These are phyloP conservation scores for Akabosia matsudoensis DNA, from an alignment of 1,140 invertebrate species.

Conservation along the genomic window DNA sequence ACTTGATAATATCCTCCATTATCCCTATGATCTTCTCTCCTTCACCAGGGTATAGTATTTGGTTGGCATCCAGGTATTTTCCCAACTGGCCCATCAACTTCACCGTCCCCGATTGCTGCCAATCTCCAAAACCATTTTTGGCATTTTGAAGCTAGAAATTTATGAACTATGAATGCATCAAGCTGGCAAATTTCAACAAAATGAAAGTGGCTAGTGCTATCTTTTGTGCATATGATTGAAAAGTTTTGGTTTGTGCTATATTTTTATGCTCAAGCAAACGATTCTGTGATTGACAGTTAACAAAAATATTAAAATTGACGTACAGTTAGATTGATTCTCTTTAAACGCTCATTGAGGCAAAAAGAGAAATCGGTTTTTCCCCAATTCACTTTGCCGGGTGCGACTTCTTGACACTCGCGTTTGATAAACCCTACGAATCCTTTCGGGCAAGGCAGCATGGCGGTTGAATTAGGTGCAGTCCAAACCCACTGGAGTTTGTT, in stretches of 20 bases:
- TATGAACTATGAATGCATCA: slow-evolving; percentile 1
- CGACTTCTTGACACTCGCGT: slow-evolving; percentile 28
- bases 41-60: slow-evolving; percentile 38
- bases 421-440: slow-evolving; percentile 35
- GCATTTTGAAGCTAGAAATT: slow-evolving; percentile 38
- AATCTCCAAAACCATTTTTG: slow-evolving; percentile 37
- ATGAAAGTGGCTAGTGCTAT: too few relatives aligned
- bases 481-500: slow-evolving; percentile 34
- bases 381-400: slow-evolving; percentile 28
- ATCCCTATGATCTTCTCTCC: slow-evolving; percentile 41
- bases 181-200: not conserved
- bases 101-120: slow-evolving; percentile 19
- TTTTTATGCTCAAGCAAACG: not conserved
- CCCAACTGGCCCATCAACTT: slow-evolving; percentile 23
- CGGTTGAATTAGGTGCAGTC: slow-evolving; percentile 30
- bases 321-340: slow-evolving; percentile 32
- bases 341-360: slow-evolving; percentile 32
- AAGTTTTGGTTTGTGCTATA: too few relatives aligned
- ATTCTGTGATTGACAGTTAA: not conserved
- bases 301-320: not conserved
- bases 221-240: too few relatives aligned
- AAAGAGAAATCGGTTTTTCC: slow-evolving; percentile 35
- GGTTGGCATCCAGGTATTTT: slow-evolving; percentile 27
- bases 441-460: slow-evolving; percentile 35
- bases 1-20: slow-evolving; percentile 34